Conservation (phyloP, 2,113 vertebrate genomes). For the Oenanthe melanoleuca region DNA sequence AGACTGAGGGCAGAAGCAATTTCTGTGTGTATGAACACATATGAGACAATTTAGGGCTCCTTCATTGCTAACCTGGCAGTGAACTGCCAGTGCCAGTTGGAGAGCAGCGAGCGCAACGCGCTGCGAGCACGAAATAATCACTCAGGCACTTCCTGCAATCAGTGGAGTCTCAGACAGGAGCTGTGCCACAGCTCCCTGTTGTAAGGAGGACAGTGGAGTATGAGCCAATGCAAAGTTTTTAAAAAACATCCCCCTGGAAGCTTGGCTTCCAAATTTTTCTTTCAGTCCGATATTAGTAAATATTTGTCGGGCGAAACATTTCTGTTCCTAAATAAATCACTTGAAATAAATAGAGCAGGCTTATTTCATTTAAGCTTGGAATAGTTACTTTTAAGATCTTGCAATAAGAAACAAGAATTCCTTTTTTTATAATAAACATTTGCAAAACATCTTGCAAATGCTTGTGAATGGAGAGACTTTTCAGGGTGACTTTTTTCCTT, state of each 20-base stretch:
- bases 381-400: background rate
- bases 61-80: background rate
- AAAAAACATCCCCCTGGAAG: background rate
- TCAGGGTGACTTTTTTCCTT: background rate
- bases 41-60: background rate
- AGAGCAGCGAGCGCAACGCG: background rate
- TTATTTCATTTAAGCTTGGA: background rate
- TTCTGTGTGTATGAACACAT: background rate
- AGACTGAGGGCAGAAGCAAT: background rate
- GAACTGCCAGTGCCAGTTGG: background rate
- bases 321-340: background rate
- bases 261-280: background rate
- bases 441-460: background rate
- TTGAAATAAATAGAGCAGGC: background rate
- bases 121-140: background rate
- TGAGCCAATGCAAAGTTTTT: background rate
- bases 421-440: background rate
- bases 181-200: background rate
- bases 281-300: background rate
- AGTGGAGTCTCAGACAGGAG: background rate
- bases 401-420: background rate
- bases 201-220: background rate
- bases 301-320: background rate
- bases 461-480: background rate
- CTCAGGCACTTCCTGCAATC: background rate